Percentiles rank a stretch among this genome's conserved stretches.
Evolutionary conservation across 2,113 vertebrate species (phyloP).

Genomic region (Bolborhynchus lineola): DNA sequence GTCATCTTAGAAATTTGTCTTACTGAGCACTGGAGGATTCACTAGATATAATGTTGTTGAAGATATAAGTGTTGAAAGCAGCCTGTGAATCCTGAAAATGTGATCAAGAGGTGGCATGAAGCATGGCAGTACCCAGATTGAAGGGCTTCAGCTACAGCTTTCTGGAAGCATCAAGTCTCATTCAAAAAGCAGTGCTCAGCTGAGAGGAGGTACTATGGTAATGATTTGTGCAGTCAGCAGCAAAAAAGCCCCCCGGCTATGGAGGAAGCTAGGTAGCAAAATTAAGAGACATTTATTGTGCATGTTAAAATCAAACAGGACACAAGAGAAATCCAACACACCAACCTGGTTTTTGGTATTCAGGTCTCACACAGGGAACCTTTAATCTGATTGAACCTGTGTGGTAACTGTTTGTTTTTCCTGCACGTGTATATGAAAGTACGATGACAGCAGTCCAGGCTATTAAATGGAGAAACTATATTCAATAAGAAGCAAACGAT

Average conservation of each 20-base stretch:
- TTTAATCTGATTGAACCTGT: slow-evolving; percentile 52
- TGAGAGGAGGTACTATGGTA: background rate
- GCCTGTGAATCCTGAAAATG: background rate
- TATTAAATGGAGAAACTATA: slow-evolving; percentile 33
- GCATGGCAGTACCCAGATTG: background rate
- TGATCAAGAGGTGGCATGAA: background rate
- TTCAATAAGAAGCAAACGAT: slow-evolving; percentile 36
- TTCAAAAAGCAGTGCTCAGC: background rate
- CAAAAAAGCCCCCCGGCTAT: background rate
- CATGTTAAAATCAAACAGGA: slow-evolving; percentile 7
- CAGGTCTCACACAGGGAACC: slow-evolving; percentile 17
- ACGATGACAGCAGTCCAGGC: slow-evolving; percentile 40
- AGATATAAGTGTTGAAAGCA: background rate
- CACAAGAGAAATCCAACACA: background rate
- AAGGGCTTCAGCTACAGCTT: background rate
- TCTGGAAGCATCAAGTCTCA: background rate
- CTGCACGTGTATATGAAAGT: slow-evolving; percentile 10
- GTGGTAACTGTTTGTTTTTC: slow-evolving; percentile 54
- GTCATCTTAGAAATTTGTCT: background rate
- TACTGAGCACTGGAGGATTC: background rate
- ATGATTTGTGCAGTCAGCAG: background rate
- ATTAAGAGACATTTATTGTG: slow-evolving; percentile 1
- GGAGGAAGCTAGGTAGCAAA: background rate
- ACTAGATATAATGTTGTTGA: background rate
- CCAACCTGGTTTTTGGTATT: slow-evolving; percentile 46